Percentiles rank a stretch among this genome's conserved stretches.
Conservation (phyloP, 2,888 invertebrate species). For the Prosopocoilus inquinatus region DNA sequence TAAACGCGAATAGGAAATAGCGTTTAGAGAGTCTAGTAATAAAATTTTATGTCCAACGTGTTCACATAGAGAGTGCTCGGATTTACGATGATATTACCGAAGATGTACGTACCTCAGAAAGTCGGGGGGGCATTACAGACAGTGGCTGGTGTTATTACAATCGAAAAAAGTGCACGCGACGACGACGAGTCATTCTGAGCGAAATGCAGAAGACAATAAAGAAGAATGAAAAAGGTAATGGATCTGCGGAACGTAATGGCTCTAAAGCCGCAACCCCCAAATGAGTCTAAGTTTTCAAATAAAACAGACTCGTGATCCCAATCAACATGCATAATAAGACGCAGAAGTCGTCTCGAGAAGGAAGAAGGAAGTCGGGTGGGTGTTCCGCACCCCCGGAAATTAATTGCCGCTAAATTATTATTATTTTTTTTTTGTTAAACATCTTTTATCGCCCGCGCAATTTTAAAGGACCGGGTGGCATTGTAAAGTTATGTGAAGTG, state of each 20-base stretch:
- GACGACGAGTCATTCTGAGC: conserved; percentile 3
- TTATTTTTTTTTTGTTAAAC: conserved; percentile 16
- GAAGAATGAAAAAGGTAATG: conserved; percentile 35
- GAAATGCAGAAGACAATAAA: conserved; percentile 32
- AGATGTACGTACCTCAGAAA: neutral
- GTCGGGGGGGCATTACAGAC: neutral
- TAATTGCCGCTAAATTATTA: conserved; percentile 4
- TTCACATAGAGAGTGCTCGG: neutral
- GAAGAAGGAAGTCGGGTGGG: conserved; percentile 14
- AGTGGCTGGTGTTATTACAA: conserved; percentile 5
- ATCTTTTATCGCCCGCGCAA: conserved; percentile 10
- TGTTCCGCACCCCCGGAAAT: conserved; percentile 13
- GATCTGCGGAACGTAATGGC: conserved; percentile 34
- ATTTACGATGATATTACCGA: neutral
- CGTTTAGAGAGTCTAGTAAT: neutral
- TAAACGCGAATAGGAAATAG: too few relatives aligned
- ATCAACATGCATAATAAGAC: conserved; percentile 32
- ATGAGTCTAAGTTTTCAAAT: conserved; percentile 38
- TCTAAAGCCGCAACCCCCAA: conserved; percentile 33
- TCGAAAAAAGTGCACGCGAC: conserved; percentile 8
- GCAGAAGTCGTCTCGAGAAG: conserved; percentile 14
- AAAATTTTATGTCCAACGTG: neutral
- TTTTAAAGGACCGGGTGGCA: conserved; percentile 7
- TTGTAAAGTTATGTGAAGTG: conserved; percentile 15
- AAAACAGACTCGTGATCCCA: conserved; percentile 37